Evolutionary conservation across 2,113 vertebrate species (phyloP), one percentile per base, ranked within the genome.

Genomic region (Drymodes brunneopygia): DNA sequence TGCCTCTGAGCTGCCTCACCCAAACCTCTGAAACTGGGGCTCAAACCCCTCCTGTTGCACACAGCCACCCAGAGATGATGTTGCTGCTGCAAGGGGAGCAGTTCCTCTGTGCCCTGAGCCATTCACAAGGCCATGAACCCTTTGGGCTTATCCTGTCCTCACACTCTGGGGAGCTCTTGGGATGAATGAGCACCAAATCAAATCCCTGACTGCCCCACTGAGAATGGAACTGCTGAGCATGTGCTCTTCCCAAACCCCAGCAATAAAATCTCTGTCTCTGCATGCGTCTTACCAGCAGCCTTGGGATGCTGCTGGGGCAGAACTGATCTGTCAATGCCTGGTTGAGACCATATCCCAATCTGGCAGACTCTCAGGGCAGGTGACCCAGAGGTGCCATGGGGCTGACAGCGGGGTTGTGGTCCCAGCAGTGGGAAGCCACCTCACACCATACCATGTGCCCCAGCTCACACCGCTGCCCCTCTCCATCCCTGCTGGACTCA

Each of bases 401-500:
- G 40, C 44, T 42, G 22, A 20, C 0, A 12, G 62, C 1, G 4
- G 51, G 35, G 24, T 25, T 70, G 33, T 1, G 3, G 11, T 36
- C 48, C n/a, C 0, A 0, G 67, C 44, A 51, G 15, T 1, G 8
- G 35, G 25, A n/a, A 80, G 29, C 15, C 61, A 35, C 38, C 44
- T 64, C 10, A 0, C 53, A 21, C 12, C 2, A 2, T 17, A 24
- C 22, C 0, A 0, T 7, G 15, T 28, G 29, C 45, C 23, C 18
- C 3, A 3, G 14, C 64, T 70, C 2, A 0, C 0, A 0, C 28
- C 4, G 3, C 31, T 3, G 5, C 65, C 18, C 5, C 0, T 35
- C 38, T 75, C 53, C 58, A 50, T 22, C 29, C 40, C 47, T 1
- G 0, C 1, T 1, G 45, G 33, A 10, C 21, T 60, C 44, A 25